Evolutionary conservation across 2,113 vertebrate genomes (phyloP).

Genomic region (Pelvicachromis taeniatus): DNA sequence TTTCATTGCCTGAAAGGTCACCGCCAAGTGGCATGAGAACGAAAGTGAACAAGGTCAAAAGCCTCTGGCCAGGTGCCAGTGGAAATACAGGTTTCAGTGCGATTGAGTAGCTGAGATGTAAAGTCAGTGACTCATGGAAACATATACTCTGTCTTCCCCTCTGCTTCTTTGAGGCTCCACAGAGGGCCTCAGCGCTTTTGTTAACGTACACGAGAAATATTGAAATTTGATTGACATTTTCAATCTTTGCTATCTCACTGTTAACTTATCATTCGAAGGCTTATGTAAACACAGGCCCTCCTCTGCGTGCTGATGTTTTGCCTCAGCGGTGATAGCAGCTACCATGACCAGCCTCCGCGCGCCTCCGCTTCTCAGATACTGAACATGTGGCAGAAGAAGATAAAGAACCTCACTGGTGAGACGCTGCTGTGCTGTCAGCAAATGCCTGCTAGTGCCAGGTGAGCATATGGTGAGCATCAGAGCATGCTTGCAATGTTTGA

Average conservation of each 20-base stretch:
- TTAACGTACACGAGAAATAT: neutral
- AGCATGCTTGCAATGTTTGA: slow-evolving; percentile 39
- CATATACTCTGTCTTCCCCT: neutral
- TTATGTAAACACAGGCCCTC: neutral
- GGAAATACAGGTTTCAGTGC: slow-evolving; percentile 19
- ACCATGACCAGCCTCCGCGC: neutral
- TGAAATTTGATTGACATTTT: neutral
- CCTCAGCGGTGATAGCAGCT: neutral
- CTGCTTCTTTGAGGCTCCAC: neutral
- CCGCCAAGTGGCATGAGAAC: neutral
- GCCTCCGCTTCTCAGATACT: neutral
- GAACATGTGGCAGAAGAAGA: slow-evolving; percentile 29
- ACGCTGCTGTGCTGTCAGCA: slow-evolving; percentile 25
- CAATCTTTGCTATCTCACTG: neutral
- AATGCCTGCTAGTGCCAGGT: slow-evolving; percentile 36
- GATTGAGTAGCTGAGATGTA: slow-evolving; percentile 18
- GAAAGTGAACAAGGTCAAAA: slow-evolving; percentile 33
- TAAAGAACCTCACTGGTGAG: slow-evolving; percentile 18
- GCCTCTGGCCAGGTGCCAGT: slow-evolving; percentile 38
- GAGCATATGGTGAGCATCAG: slow-evolving; percentile 56
- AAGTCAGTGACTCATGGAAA: slow-evolving; percentile 11
- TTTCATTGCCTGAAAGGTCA: slow-evolving; percentile 43
- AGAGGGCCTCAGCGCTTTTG: neutral
- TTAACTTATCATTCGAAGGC: neutral
- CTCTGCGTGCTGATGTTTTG: neutral